Conservation (phyloP, 2,888 invertebrate species). For the Leptogaster cylindrica region DNA sequence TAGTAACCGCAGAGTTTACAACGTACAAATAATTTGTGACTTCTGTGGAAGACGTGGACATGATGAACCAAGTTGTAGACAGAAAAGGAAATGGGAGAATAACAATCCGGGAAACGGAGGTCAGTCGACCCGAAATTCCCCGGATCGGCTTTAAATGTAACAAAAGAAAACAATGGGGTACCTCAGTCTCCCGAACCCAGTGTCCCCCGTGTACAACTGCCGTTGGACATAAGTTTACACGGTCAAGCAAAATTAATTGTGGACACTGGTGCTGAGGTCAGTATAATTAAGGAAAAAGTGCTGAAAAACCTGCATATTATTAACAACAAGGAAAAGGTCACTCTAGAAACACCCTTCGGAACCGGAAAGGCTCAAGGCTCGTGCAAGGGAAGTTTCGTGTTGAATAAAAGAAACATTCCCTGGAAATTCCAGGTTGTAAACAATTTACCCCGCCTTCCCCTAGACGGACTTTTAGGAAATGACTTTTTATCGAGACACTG, state of each 20-base stretch:
- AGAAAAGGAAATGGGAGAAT: not conserved
- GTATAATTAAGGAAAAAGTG: not conserved
- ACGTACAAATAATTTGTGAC: not conserved
- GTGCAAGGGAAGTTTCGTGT: slow-evolving; percentile 2
- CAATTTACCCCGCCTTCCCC: not conserved
- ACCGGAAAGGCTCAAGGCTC: not conserved
- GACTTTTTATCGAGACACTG: not conserved
- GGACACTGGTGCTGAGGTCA: not conserved
- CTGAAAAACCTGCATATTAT: not conserved
- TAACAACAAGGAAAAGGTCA: not conserved
- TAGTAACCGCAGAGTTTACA: not conserved
- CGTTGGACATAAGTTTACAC: not conserved
- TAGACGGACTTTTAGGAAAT: slow-evolving; percentile 5
- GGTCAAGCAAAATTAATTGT: not conserved
- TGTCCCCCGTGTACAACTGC: not conserved
- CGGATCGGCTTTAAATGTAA: not conserved
- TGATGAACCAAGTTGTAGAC: not conserved
- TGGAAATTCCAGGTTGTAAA: not conserved
- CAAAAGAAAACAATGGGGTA: not conserved
- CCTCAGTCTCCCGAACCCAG: not conserved
- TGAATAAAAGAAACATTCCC: not conserved
- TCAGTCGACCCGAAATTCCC: not conserved
- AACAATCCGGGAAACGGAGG: not conserved
- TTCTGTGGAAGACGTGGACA: not conserved
- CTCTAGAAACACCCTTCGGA: not conserved